Percentiles rank a stretch among this genome's conserved stretches.
Evolutionary conservation across 2,113 vertebrate genomes (phyloP).

Genomic region (Osmerus mordax): DNA sequence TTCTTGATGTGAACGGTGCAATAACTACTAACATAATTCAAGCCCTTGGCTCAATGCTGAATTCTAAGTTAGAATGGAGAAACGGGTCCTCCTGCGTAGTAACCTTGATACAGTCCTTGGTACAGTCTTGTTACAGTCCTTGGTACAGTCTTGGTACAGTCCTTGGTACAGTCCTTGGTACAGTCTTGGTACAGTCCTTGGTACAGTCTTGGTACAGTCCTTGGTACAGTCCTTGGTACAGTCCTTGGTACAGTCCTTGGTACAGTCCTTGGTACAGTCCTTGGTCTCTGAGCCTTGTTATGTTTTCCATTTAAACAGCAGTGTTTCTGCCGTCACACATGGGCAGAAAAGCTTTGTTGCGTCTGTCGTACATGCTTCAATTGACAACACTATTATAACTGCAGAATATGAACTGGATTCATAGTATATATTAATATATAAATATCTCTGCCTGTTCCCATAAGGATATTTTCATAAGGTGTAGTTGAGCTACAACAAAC

Average conservation of each 20-base stretch:
- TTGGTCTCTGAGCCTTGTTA: slow-evolving; percentile 27
- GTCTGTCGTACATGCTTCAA: slow-evolving; percentile 46
- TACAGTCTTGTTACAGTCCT: background rate
- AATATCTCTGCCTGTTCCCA: slow-evolving; percentile 9
- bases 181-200: too few relatives aligned
- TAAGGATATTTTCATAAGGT: slow-evolving; percentile 30
- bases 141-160: too few relatives aligned
- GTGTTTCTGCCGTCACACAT: slow-evolving; percentile 5
- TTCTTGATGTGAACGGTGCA: too few relatives aligned
- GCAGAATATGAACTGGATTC: slow-evolving; percentile 18
- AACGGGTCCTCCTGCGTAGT: background rate
- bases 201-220: too few relatives aligned
- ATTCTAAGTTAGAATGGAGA: background rate
- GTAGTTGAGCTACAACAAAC: slow-evolving; percentile 23
- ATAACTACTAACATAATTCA: too few relatives aligned
- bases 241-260: too few relatives aligned
- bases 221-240: too few relatives aligned
- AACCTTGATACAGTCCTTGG: slow-evolving; percentile 54
- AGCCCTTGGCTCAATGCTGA: background rate
- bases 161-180: too few relatives aligned
- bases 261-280: slow-evolving; percentile 15
- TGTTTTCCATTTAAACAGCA: slow-evolving; percentile 21
- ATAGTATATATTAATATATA: slow-evolving; percentile 5
- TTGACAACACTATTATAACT: slow-evolving; percentile 31
- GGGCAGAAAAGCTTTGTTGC: slow-evolving; percentile 31